A percentile compares a stretch with the other conserved stretches of the same genome.
Conservation (phyloP, 2,888 invertebrate genomes). For the Bruchidius siliquastri region DNA sequence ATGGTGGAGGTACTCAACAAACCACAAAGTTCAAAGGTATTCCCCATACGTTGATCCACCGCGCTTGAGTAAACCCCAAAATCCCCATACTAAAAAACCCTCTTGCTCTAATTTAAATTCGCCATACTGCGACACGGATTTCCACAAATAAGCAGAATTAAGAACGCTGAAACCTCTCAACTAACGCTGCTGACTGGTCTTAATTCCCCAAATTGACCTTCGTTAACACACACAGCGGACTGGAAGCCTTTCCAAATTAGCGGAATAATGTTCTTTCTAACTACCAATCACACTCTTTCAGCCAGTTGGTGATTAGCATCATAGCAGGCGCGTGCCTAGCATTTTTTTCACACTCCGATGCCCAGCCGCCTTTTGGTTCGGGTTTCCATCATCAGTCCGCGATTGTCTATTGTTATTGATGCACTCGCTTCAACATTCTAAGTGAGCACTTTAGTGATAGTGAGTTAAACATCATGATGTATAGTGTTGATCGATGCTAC, state of each 20-base stretch:
- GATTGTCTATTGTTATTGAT: not conserved
- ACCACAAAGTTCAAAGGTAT: too few relatives aligned
- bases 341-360: not conserved
- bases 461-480: too few relatives aligned
- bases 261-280: not conserved
- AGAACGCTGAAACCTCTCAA: not conserved
- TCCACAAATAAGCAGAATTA: not conserved
- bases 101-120: too few relatives aligned
- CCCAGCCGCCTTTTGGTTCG: not conserved
- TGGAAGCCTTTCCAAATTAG: not conserved
- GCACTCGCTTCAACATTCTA: not conserved
- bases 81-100: too few relatives aligned
- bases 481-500: not conserved
- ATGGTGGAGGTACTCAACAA: too few relatives aligned
- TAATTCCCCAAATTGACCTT: not conserved
- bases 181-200: not conserved
- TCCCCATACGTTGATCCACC: too few relatives aligned
- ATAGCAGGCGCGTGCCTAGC: not conserved
- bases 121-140: not conserved
- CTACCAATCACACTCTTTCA: not conserved
- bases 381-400: not conserved
- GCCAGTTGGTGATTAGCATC: not conserved
- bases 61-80: too few relatives aligned
- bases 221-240: not conserved
- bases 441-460: not conserved